A percentile compares a stretch with the other conserved stretches of the same genome.
Evolutionary conservation across 2,113 vertebrate genomes (phyloP).

Genomic region (Heterocephalus glaber): DNA sequence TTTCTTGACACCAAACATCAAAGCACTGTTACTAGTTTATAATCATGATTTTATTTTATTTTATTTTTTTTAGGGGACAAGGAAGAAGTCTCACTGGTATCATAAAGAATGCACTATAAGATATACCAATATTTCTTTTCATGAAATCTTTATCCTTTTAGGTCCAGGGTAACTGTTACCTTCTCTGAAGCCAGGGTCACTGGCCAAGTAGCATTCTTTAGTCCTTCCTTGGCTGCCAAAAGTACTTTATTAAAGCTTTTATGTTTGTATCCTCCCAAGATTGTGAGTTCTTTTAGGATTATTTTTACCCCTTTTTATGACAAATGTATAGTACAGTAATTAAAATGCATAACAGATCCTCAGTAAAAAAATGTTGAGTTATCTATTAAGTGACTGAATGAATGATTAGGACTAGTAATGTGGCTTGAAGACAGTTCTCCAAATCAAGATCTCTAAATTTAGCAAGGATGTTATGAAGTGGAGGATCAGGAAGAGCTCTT

Average conservation of each 20-base stretch:
- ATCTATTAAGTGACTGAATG: not conserved
- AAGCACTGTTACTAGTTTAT: conserved; percentile 25
- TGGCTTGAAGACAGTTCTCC: not conserved
- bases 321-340: not conserved
- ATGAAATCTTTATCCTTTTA: not conserved
- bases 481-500: not conserved
- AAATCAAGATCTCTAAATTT: not conserved
- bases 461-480: not conserved
- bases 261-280: not conserved
- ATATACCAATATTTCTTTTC: not conserved
- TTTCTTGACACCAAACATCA: conserved; percentile 64
- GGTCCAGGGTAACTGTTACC: not conserved
- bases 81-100: not conserved
- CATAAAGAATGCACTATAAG: conserved; percentile 40
- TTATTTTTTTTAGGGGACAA: not conserved
- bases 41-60: not conserved
- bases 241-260: not conserved
- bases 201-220: not conserved
- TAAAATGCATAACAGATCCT: not conserved
- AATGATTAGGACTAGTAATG: not conserved
- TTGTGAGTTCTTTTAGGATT: not conserved
- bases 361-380: not conserved
- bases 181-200: not conserved
- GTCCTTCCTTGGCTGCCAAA: not conserved
- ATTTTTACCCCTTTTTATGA: not conserved